phyloP scores from a whole-genome alignment of 2,113 vertebrate species.

The Scytalopus superciliaris region DNA sequence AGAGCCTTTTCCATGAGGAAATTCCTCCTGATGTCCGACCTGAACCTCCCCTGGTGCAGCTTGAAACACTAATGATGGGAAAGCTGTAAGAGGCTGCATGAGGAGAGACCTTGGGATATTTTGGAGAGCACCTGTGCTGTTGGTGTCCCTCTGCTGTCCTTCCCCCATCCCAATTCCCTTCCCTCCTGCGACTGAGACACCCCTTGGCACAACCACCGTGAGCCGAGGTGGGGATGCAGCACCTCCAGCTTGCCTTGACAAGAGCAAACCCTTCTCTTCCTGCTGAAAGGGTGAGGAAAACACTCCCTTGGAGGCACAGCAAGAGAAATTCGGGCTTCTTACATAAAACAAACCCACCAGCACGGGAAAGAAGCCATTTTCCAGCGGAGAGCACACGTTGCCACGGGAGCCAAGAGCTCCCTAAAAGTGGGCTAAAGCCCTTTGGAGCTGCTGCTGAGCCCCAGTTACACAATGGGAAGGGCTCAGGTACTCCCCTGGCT shows the following conservation, averaged over 20 bases:
- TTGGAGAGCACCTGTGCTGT: background rate
- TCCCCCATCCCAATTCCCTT: background rate
- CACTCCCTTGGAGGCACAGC: rapidly evolving
- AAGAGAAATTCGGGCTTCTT: background rate
- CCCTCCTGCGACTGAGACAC: background rate
- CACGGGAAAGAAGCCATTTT: rapidly evolving
- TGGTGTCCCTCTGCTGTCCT: background rate
- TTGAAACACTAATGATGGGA: background rate
- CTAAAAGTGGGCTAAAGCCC: background rate
- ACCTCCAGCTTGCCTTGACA: background rate
- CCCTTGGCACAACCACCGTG: background rate
- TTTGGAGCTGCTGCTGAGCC: background rate
- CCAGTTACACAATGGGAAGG: background rate
- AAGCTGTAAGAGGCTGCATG: rapidly evolving
- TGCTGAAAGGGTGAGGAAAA: background rate
- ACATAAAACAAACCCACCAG: rapidly evolving
- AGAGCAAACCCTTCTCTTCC: background rate
- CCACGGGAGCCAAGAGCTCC: background rate
- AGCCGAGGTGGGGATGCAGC: background rate
- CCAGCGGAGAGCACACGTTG: rapidly evolving
- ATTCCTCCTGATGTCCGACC: background rate
- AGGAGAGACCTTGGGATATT: too few relatives aligned
- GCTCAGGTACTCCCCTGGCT: constrained; percentile 39
- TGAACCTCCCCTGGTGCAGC: background rate
- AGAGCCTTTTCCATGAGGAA: background rate